These are phyloP conservation scores for Aplysina aerophoba DNA, from an alignment of 37 sponge, comb jelly and placozoan genomes.

Conservation along the genomic window DNA sequence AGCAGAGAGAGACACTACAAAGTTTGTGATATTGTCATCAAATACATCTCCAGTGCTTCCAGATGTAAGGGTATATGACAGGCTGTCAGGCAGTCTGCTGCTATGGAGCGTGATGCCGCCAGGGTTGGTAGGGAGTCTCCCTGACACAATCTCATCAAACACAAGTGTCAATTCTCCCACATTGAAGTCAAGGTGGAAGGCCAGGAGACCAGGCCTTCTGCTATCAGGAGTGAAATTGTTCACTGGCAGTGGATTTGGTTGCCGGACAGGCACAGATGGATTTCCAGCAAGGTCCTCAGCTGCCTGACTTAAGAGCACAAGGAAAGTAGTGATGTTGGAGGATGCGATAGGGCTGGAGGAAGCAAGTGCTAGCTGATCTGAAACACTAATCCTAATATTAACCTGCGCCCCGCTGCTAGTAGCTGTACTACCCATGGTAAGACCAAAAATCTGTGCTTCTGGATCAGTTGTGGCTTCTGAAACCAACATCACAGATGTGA, in stretches of 20 bases:
- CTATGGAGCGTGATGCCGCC: constrained; percentile 73
- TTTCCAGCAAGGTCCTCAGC: constrained; percentile 70
- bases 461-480: constrained; percentile 33
- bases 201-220: constrained; percentile 53
- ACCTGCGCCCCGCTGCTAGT: constrained; percentile 40
- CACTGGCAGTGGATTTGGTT: constrained; percentile 68
- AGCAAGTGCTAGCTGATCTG: constrained; percentile 62
- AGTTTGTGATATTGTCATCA: constrained; percentile 23
- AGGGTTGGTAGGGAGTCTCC: constrained; percentile 37
- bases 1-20: constrained; percentile 50
- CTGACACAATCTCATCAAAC: constrained; percentile 80
- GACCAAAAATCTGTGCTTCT: constrained; percentile 33
- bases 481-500: constrained; percentile 59
- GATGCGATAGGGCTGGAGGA: constrained; percentile 58
- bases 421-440: constrained; percentile 55
- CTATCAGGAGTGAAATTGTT: constrained; percentile 63
- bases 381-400: constrained; percentile 53
- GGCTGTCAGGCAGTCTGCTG: constrained; percentile 15
- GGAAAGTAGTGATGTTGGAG: constrained; percentile 58
- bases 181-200: constrained; percentile 71
- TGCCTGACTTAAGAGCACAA: constrained; percentile 54
- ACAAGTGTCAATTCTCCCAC: constrained; percentile 60
- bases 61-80: constrained; percentile 44
- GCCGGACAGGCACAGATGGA: constrained; percentile 58
- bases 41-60: constrained; percentile 6